Percentiles rank a stretch among this genome's conserved stretches.
These are phyloP conservation scores for Lutraria lutraria DNA, from an alignment of 2,888 invertebrate species.

Conservation along the genomic window DNA sequence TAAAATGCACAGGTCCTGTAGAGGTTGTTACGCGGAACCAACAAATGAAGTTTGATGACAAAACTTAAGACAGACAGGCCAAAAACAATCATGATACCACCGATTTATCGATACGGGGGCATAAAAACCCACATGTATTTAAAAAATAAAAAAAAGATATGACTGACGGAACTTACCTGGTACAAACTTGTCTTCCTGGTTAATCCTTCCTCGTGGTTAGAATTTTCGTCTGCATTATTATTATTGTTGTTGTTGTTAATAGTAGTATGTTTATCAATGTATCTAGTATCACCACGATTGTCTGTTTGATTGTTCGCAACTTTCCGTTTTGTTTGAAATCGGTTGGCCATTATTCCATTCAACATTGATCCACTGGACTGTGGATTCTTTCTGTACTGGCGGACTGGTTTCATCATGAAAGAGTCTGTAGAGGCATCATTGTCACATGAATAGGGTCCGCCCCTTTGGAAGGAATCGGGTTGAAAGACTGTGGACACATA, in stretches of 20 bases:
- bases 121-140: too few species aligned
- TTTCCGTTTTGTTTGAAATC: not conserved
- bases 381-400: not conserved
- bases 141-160: not conserved
- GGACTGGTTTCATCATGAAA: not conserved
- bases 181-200: not conserved
- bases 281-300: not conserved
- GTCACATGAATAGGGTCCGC: not conserved
- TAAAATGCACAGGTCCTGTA: too few species aligned
- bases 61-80: too few species aligned
- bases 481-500: constrained; percentile 7
- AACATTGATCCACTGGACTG: not conserved
- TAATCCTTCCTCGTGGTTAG: not conserved
- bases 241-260: not conserved
- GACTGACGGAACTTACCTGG: not conserved
- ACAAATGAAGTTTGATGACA: too few species aligned
- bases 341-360: not conserved
- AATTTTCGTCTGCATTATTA: not conserved
- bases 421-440: not conserved
- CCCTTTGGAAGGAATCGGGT: not conserved
- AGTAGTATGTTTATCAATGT: not conserved
- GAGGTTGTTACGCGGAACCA: too few species aligned
- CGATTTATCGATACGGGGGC: too few species aligned
- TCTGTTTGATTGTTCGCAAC: not conserved
- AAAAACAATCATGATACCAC: too few species aligned